Conservation (phyloP, 2,113 vertebrate species). For the Dascyllus trimaculatus region DNA sequence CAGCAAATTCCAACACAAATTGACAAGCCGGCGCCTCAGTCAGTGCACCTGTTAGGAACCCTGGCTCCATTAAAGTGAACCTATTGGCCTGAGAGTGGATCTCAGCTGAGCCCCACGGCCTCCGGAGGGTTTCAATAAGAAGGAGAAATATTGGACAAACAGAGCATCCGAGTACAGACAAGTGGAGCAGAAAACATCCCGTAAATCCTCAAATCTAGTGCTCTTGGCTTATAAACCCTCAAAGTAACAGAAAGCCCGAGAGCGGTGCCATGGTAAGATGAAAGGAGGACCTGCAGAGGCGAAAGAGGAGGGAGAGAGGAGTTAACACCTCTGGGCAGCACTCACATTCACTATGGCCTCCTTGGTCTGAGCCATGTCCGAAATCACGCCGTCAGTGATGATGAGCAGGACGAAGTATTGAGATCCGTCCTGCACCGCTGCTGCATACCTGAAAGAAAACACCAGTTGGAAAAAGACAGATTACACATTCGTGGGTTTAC, state of each 20-base stretch:
- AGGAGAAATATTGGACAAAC: constrained; percentile 55
- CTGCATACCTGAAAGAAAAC: constrained; percentile 85
- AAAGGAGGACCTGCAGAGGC: constrained; percentile 44
- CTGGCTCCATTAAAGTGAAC: constrained; percentile 41
- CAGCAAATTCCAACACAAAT: neutral
- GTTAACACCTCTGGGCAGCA: constrained; percentile 35
- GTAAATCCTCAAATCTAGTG: constrained; percentile 60
- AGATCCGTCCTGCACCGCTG: constrained; percentile 91
- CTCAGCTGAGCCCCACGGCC: constrained; percentile 41
- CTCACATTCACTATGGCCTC: constrained; percentile 97
- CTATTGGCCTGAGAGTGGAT: constrained; percentile 35
- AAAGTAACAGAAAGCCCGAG: constrained; percentile 49
- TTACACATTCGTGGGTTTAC: neutral
- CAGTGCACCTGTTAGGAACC: neutral
- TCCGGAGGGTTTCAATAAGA: constrained; percentile 26
- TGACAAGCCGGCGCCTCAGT: neutral
- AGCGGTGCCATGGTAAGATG: constrained; percentile 24
- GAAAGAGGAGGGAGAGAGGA: constrained; percentile 1
- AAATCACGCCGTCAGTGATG: constrained; percentile 97
- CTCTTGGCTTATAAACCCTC: constrained; percentile 35
- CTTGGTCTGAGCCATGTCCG: constrained; percentile 98
- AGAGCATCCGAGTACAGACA: constrained; percentile 32
- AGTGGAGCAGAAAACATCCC: constrained; percentile 66
- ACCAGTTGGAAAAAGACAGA: neutral
- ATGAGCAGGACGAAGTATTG: constrained; percentile 96